Evolutionary conservation across 2,888 invertebrate genomes (phyloP), one percentile per base, ranked within the genome.

Genomic region (Beris chalybata): DNA sequence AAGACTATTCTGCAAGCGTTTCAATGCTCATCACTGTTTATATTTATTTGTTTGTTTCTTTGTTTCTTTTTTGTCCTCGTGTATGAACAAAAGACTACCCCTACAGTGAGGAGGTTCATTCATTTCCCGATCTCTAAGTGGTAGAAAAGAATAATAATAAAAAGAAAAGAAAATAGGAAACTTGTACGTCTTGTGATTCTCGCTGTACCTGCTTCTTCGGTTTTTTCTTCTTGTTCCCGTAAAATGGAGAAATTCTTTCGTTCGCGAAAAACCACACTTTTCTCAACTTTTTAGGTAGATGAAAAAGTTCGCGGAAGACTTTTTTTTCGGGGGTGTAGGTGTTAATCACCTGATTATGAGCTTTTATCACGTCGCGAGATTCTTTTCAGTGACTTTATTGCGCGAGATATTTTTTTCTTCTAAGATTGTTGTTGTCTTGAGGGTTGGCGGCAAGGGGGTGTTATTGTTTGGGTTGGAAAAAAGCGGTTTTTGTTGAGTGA

Each of bases 51-150:
- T 22, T 64, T 54, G 63, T 52, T n/a, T n/a, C n/a, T n/a, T 52
- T 52, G 53, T 43, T 63, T 63, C 63, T 63, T 63, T 54, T 63
- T 63, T 63, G 63, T 63, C 53, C 63, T 52, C 54, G 53, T 63
- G 52, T 54, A 63, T 63, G 53, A 63, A 63, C 6, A 12, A 38
- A 54, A 63, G 43, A 53, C 38, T 30, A 54, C 64, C 47, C 54
- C 54, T 54, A 44, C 54, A 22, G 64, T 31, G 54, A 53, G 38
- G 38, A 38, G 5, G 5, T 38, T 38, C 38, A 38, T 38, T 38
- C 38, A 38, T 38, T 38, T 38, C 38, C 38, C 5, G 9, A 38
- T 38, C 38, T 38, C 38, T 38, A 38, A 38, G 38, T 38, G 38
- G 38, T 38, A 38, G 7, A 38, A 38, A 5, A 38, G 9, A 38